phyloP scores from a whole-genome alignment of 2,888 invertebrate species.

The Papilio elwesi region DNA sequence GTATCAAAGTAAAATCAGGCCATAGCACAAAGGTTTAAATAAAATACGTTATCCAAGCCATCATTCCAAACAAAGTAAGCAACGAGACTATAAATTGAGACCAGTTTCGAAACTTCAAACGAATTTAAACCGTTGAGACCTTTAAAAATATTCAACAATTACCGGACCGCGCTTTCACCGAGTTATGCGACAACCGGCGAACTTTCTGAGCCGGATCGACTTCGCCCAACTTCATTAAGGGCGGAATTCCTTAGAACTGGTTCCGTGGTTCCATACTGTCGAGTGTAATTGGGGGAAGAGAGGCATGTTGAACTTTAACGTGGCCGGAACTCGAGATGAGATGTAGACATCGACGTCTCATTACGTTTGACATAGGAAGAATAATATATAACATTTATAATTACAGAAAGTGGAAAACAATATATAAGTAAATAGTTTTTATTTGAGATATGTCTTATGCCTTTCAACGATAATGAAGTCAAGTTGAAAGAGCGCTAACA shows the following conservation, averaged over 20 bases:
- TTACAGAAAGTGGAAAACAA: too few relatives aligned
- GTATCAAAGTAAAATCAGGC: neutral
- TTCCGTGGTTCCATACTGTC: conserved; percentile 2
- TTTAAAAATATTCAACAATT: conserved; percentile 30
- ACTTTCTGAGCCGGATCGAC: conserved; percentile 28
- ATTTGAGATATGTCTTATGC: too few relatives aligned
- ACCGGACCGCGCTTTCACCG: conserved; percentile 35
- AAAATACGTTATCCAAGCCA: conserved; percentile 7
- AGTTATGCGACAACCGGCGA: conserved; percentile 19
- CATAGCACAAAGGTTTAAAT: neutral
- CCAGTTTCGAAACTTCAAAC: conserved; percentile 18
- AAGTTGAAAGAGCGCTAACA: too few relatives aligned
- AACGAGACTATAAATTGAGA: conserved; percentile 27
- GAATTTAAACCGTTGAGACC: conserved; percentile 17
- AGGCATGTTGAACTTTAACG: conserved; percentile 19
- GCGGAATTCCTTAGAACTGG: conserved; percentile 34
- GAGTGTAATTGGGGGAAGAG: conserved; percentile 30
- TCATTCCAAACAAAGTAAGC: neutral
- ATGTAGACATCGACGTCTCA: conserved; percentile 13
- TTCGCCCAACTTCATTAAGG: conserved; percentile 36
- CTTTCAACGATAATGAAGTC: too few relatives aligned
- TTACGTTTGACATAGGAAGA: neutral
- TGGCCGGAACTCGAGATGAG: conserved; percentile 18
- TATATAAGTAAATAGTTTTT: too few relatives aligned
- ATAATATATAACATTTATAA: too few relatives aligned